Base-by-base conservation (phyloP, 2,113 vertebrate genomes). In the Carettochelys insculpta region DNA sequence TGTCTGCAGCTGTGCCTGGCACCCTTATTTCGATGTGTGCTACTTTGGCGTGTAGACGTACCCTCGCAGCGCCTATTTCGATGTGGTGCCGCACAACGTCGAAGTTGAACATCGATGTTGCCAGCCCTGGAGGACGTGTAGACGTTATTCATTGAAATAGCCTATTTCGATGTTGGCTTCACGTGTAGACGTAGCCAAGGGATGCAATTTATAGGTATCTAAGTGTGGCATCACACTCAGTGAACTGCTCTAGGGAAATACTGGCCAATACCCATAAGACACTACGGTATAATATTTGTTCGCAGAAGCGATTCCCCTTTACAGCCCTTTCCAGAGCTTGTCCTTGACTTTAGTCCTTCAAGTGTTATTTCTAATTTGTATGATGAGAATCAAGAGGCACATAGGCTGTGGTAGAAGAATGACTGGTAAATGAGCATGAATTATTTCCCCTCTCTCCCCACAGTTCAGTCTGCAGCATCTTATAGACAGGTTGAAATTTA, bases 351-450 rank as follows among this genome's bases (percentile, higher is more conserved):
- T 34, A 68, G 29, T 12, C 0, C 4, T 79, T 86, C 77, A 14
- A 71, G 58, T 73, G 77, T 83, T 92, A 90, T 90, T 83, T 54
- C 50, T 93, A 73, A 95, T 89, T 82, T 94, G 11, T 12, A 29
- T 38, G 56, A 82, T 65, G 47, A 92, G 82, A 90, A 93, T 77
- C 38, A 19, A 86, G 77, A 90, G 93, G 24, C 87, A 90, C 17
- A 87, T 92, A 82, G 16, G 20, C 31, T 50, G 38, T 4, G 6
- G 56, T 5, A 88, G 31, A 7, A 52, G 87, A 90, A 12, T 12
- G 73, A 76, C 12, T 27, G 1, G 13, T 41, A 92, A 93, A 94
- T 71, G 82, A 86, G 16, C 90, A 76, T n/a, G 68, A 82, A 27
- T 10, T 41, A 5, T 87, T 92, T 92, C 65, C 58, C 29, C 5